Conservation (phyloP, 2,888 invertebrate genomes). For the Oegoconia quadripuncta region DNA sequence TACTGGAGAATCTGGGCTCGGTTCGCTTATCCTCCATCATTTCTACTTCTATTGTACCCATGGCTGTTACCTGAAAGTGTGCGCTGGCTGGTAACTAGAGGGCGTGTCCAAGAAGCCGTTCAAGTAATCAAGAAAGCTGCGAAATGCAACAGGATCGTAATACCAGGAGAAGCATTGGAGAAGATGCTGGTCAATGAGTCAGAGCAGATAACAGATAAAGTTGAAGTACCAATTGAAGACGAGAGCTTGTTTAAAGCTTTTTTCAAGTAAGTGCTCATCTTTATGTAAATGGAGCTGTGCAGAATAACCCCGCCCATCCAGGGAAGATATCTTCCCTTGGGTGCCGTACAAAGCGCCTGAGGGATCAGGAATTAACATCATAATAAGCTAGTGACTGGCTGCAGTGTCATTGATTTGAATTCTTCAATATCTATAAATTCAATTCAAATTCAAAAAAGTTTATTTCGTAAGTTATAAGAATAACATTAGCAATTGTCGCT, state of each 20-base stretch:
- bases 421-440: too few relatives aligned
- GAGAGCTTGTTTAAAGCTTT: conserved; percentile 57
- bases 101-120: conserved; percentile 80
- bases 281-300: too few relatives aligned
- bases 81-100: conserved; percentile 86
- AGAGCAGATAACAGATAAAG: conserved; percentile 39
- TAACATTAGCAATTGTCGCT: too few relatives aligned
- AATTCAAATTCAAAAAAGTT: too few relatives aligned
- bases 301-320: too few relatives aligned
- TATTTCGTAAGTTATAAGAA: too few relatives aligned
- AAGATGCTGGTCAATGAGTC: conserved; percentile 49
- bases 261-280: conserved; percentile 57
- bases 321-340: too few relatives aligned
- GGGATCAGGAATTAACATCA: too few relatives aligned
- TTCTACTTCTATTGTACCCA: conserved; percentile 83
- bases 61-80: conserved; percentile 87
- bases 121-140: conserved; percentile 80
- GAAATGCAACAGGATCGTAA: conserved; percentile 73
- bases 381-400: too few relatives aligned
- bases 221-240: conserved; percentile 37
- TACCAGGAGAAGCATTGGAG: conserved; percentile 68
- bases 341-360: too few relatives aligned
- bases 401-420: too few relatives aligned
- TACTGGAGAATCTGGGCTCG: conserved; percentile 86
- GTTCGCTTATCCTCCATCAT: conserved; percentile 83